These are phyloP conservation scores for Beroe forskalii DNA, from an alignment of 37 sponge, comb jelly and placozoan genomes.

Conservation along the genomic window DNA sequence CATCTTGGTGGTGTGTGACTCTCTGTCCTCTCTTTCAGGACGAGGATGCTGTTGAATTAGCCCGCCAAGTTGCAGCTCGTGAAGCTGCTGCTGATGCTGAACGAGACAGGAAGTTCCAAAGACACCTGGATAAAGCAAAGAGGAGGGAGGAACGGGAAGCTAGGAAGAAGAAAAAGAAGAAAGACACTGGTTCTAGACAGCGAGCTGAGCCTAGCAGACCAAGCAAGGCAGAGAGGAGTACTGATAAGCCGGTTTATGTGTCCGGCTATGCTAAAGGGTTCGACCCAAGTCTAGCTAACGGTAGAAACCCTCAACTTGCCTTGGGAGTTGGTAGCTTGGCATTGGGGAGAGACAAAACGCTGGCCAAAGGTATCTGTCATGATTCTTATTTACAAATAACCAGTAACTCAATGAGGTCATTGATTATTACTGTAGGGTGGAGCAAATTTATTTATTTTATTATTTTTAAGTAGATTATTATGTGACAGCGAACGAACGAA, in stretches of 20 bases:
- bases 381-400: too few relatives aligned
- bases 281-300: neutral
- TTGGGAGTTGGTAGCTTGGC: neutral
- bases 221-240: neutral
- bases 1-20: too few relatives aligned
- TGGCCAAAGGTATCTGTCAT: slow-evolving; percentile 11
- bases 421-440: too few relatives aligned
- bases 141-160: neutral
- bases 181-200: neutral
- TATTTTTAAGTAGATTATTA: too few relatives aligned
- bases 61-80: too few relatives aligned
- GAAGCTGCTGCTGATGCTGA: too few relatives aligned
- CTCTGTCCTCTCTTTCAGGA: too few relatives aligned
- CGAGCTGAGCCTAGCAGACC: neutral
- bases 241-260: neutral
- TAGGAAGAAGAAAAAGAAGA: neutral
- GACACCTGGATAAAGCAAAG: too few relatives aligned
- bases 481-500: neutral
- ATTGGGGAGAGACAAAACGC: neutral
- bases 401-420: too few relatives aligned
- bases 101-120: too few relatives aligned
- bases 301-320: neutral
- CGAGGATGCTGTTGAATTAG: too few relatives aligned
- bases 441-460: too few relatives aligned
- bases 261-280: neutral